Evolutionary conservation across 2,797 vertebrate species (phyloP).

Genomic region (Pangasius mekongensis): DNA sequence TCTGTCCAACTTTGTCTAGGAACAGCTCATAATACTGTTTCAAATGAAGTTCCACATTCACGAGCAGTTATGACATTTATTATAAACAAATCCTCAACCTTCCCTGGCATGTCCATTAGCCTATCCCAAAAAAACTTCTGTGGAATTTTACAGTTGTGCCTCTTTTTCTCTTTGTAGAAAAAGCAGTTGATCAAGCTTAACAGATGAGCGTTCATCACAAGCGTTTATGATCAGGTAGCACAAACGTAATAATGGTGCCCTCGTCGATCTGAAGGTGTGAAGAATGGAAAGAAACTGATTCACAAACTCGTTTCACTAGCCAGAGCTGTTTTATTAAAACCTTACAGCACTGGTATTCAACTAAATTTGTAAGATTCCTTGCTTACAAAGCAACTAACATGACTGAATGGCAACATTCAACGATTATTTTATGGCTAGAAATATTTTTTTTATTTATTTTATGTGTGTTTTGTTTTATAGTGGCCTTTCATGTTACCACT

Average conservation of each 20-base stretch:
- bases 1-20: conserved; percentile 35
- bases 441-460: neutral
- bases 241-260: neutral
- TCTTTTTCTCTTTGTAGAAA: neutral
- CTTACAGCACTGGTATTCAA: neutral
- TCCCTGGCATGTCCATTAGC: neutral
- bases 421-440: too few relatives aligned
- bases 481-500: neutral
- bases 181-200: neutral
- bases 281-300: neutral
- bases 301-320: neutral
- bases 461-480: neutral
- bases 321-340: neutral
- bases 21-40: conserved; percentile 49
- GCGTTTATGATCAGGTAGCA: neutral
- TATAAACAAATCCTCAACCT: neutral
- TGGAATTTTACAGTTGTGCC: neutral
- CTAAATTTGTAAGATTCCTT: neutral
- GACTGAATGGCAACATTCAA: neutral
- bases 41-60: conserved; percentile 37
- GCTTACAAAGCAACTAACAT: neutral
- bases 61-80: conserved; percentile 40
- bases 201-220: neutral
- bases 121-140: neutral
- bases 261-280: neutral